phyloP scores from a whole-genome alignment of 2,797 vertebrate species.

The Falco cherrug region DNA sequence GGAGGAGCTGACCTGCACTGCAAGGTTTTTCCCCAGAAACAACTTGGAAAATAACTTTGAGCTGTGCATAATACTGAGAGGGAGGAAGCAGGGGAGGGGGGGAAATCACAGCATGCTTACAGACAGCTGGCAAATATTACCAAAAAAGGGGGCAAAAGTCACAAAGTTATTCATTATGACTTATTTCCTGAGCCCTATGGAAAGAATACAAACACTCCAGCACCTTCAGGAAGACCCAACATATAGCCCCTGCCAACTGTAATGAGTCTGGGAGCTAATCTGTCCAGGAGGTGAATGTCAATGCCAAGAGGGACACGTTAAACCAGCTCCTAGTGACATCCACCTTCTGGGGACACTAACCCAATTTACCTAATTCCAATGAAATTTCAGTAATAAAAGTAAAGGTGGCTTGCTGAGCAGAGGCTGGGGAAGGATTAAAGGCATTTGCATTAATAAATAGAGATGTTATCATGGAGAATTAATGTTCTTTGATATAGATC shows the following conservation, averaged over 20 bases:
- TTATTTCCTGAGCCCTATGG: not conserved
- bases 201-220: not conserved
- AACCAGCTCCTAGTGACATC: not conserved
- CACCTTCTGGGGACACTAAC: slow-evolving; percentile 2
- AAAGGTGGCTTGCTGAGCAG: slow-evolving; percentile 10
- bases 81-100: too few relatives aligned
- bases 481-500: slow-evolving; percentile 67
- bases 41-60: not conserved
- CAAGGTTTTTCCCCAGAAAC: not conserved
- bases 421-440: slow-evolving; percentile 45
- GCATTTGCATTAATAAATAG: slow-evolving; percentile 72
- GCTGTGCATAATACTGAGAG: too few relatives aligned
- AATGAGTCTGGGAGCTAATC: not conserved
- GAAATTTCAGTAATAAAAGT: slow-evolving; percentile 34
- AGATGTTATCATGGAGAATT: slow-evolving; percentile 65
- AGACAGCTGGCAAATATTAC: not conserved
- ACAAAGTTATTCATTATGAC: not conserved
- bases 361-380: slow-evolving; percentile 45
- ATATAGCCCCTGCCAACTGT: not conserved
- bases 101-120: not conserved
- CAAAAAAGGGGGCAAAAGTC: not conserved
- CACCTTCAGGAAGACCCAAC: not conserved
- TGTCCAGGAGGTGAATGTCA: not conserved
- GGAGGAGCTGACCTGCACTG: not conserved
- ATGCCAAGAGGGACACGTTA: not conserved